phyloP scores from a whole-genome alignment of 1,140 invertebrate species.

The Lanistes nyassanus region DNA sequence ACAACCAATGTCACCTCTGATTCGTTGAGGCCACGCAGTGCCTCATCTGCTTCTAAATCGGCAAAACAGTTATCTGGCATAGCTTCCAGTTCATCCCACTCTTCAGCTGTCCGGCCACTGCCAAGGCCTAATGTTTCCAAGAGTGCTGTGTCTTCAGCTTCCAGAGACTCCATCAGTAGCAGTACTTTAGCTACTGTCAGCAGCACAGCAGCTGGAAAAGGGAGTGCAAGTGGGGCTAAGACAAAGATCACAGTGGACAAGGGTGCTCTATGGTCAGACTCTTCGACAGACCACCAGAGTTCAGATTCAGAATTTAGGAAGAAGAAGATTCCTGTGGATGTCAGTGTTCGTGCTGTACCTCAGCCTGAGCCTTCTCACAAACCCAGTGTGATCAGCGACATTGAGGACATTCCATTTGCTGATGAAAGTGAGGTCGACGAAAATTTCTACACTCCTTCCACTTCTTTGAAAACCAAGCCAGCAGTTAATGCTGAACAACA shows the following conservation, averaged over 20 bases:
- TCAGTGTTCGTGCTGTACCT: slow-evolving; percentile 33
- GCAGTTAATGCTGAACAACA: slow-evolving; percentile 25
- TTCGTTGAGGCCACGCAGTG: neutral
- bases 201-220: neutral
- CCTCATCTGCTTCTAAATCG: slow-evolving; percentile 1
- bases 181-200: neutral
- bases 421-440: slow-evolving; percentile 60
- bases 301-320: slow-evolving; percentile 27
- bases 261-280: slow-evolving; percentile 28
- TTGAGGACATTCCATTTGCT: slow-evolving; percentile 61
- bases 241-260: slow-evolving; percentile 31
- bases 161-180: slow-evolving; percentile 13
- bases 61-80: neutral
- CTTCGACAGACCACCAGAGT: slow-evolving; percentile 29
- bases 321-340: slow-evolving; percentile 48
- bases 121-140: slow-evolving; percentile 4
- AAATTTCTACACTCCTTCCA: slow-evolving; percentile 54
- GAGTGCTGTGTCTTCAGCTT: neutral
- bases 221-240: neutral
- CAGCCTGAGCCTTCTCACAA: slow-evolving; percentile 6
- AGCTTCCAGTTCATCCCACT: slow-evolving; percentile 1
- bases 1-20: neutral
- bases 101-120: slow-evolving; percentile 11
- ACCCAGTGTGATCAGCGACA: slow-evolving; percentile 37
- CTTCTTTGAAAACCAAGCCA: slow-evolving; percentile 44